A percentile compares a stretch with the other conserved stretches of the same genome.
Conservation (phyloP, 2,888 invertebrate genomes). For the Meta bourneti region DNA sequence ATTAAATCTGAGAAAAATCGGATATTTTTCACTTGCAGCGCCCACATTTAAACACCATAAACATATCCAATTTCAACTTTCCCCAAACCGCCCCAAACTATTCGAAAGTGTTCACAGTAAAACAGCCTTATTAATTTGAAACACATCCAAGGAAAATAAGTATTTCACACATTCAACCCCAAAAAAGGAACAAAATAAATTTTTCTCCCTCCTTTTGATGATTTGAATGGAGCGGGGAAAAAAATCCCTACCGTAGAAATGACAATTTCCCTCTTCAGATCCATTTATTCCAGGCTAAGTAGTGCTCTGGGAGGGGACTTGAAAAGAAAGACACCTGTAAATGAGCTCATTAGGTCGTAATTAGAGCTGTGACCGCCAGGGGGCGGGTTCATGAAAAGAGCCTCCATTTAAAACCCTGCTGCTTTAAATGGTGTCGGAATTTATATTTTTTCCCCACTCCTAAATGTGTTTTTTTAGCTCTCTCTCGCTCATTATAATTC, state of each 20-base stretch:
- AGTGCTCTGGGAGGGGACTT: slow-evolving; percentile 10
- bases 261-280: slow-evolving; percentile 40
- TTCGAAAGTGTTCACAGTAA: neutral
- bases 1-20: no score
- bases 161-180: neutral
- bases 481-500: slow-evolving; percentile 36
- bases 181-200: neutral
- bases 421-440: slow-evolving; percentile 71
- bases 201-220: neutral
- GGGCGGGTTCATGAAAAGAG: slow-evolving; percentile 68
- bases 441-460: slow-evolving; percentile 54
- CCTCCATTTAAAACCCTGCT: slow-evolving; percentile 71
- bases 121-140: neutral
- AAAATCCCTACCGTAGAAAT: slow-evolving; percentile 24
- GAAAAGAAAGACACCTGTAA: slow-evolving; percentile 75
- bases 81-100: no score
- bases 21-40: no score
- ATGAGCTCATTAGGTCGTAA: slow-evolving; percentile 75
- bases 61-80: no score
- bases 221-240: neutral
- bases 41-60: no score
- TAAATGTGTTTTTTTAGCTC: slow-evolving; percentile 15
- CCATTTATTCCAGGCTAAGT: slow-evolving; percentile 53
- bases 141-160: neutral
- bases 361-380: slow-evolving; percentile 75